phyloP scores from a whole-genome alignment of 2,113 vertebrate genomes.

The Gorsachius goisagi region DNA sequence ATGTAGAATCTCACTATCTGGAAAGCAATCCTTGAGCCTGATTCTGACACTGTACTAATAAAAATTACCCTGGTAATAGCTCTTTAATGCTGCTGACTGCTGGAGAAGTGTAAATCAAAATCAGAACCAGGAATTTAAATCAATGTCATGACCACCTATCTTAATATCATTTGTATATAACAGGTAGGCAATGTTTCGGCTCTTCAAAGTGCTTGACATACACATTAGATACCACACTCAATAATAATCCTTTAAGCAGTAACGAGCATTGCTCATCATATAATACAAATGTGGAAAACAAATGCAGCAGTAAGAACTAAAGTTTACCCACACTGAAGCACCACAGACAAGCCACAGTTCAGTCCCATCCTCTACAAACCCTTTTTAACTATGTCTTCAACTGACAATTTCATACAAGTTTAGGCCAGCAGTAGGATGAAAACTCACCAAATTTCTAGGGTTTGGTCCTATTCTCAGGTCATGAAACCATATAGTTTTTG shows the following conservation, averaged over 20 bases:
- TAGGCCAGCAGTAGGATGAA: neutral
- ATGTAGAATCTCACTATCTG: neutral
- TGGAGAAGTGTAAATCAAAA: neutral
- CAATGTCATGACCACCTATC: neutral
- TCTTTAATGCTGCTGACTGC: neutral
- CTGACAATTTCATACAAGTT: neutral
- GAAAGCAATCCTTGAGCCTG: neutral
- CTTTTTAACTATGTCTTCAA: neutral
- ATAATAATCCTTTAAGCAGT: neutral
- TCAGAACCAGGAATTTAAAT: neutral
- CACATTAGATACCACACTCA: neutral
- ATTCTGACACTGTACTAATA: neutral
- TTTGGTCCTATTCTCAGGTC: neutral
- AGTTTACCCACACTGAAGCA: neutral
- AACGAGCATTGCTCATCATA: neutral
- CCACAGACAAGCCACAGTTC: neutral
- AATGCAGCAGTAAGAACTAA: neutral
- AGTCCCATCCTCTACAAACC: neutral
- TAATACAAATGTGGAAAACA: neutral
- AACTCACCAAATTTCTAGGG: neutral
- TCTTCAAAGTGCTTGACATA: neutral
- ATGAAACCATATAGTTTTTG: neutral
- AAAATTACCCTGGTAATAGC: neutral
- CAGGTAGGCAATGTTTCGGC: neutral
- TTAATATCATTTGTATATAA: neutral